Base-by-base conservation (phyloP, 2,888 invertebrate genomes). In the Achlya flavicornis region DNA sequence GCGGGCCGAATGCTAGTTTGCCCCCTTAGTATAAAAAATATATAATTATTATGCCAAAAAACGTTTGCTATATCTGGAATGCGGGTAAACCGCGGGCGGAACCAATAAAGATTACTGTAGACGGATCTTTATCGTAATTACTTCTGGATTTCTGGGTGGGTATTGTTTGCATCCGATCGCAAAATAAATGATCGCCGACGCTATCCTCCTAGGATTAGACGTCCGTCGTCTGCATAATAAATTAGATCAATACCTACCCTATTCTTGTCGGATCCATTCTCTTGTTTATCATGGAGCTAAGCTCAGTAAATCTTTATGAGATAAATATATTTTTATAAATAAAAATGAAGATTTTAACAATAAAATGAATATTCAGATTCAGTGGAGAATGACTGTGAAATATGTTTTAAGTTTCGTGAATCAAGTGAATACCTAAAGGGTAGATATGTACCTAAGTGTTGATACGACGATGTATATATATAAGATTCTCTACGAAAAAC, bases 171-270 rank as follows among this genome's bases (percentile, higher is more conserved):
- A 74, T 80, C 80, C 71, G 73, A 76, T 80, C 73, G 65, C 73
- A 72, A 72, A 81, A 81, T 80, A 82, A 82, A 82, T 78, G 81
- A 75, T 75, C 72, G 72, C 48, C 66, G 69, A 73, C 74, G 75
- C 35, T 7, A 19, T 65, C 65, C 72, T 64, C 66, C 61, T 67
- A 67, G 82, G 83, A 86, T 88, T 85, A 86, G 76, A 81, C 75
- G 77, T 74, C 79, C 74, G 74, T 77, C 74, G 75, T 75, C 80
- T 81, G 82, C 83, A 84, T 87, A 82, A 84, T 83, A 83, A 86
- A 88, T 87, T 77, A 83, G 78, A 80, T 83, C 81, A 78, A 83
- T 83, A 80, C 72, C 70, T 83, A 80, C 72, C 70, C 72, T 72
- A 72, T 76, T 78, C 76, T 71, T 74, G 74, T 73, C 64, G 73